These are phyloP conservation scores for Girardinichthys multiradiatus DNA, from an alignment of 2,113 vertebrate genomes.

Conservation along the genomic window DNA sequence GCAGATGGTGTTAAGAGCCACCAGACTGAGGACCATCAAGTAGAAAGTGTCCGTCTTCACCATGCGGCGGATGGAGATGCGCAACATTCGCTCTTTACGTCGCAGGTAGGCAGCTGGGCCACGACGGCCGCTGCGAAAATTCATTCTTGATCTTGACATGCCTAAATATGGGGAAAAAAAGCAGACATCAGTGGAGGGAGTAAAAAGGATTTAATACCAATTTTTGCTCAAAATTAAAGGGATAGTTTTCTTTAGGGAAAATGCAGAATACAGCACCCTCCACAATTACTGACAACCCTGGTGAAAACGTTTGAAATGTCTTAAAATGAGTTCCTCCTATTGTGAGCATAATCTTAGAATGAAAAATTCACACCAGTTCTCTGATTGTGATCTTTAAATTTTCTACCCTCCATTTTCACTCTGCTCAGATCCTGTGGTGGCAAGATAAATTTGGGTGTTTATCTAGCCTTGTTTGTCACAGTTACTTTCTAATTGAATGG, in stretches of 20 bases:
- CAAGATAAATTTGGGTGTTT: neutral
- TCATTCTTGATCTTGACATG: slow-evolving; percentile 90
- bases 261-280: neutral
- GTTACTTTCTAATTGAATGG: neutral
- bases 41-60: slow-evolving; percentile 99
- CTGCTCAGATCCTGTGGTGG: too few species aligned
- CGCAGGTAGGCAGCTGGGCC: slow-evolving; percentile 94
- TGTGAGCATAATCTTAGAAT: neutral
- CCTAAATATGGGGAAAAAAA: slow-evolving; percentile 71
- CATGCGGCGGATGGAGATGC: slow-evolving; percentile 97
- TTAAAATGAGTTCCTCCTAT: too few species aligned
- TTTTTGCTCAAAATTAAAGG: neutral
- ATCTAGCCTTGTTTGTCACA: too few species aligned
- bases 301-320: neutral
- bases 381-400: neutral
- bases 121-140: slow-evolving; percentile 90
- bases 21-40: slow-evolving; percentile 93
- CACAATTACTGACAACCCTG: neutral
- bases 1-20: slow-evolving; percentile 97
- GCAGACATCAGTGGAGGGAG: neutral
- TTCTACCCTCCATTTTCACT: too few species aligned
- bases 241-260: neutral
- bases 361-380: neutral
- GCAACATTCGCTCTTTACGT: slow-evolving; percentile 94
- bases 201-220: neutral